Base-by-base conservation (phyloP, 2,888 invertebrate species). In the Abscondita cerata region DNA sequence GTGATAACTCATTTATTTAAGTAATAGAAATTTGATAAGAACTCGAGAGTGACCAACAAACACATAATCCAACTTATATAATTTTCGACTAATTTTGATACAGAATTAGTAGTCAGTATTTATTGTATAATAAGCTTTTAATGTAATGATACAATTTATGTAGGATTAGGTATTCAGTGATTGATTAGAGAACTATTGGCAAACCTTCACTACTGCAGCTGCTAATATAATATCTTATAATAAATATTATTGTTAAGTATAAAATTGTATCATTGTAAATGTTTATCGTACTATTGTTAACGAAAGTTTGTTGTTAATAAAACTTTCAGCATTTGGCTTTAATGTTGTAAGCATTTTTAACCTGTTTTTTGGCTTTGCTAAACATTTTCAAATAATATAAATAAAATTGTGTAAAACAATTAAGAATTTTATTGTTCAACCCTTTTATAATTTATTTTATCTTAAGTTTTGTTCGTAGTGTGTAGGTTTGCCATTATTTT, bases 131-230 rank as follows among this genome's bases (percentile, higher is more conserved):
- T 33, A 13, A 18, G 52, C 52, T 52, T 52, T 52, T 38, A 15
- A 40, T 52, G 52, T 52, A 16, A 20, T n/a, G 44, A 44, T 20
- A 33, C 9, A 50, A 50, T 40, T 33, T 18, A 18, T 58, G 20
- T 53, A 36, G 44, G 25, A 11, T 46, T n/a, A 48, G 19, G 31
- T 18, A 13, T 38, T 47, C n/a, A 53, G 59, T 31, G 12, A 52
- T 36, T 18, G 25, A 47, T 40, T 48, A 46, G 48, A 72, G 72
- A 77, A 79, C 81, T 81, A 78, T 81, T 83, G 82, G 82, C 82
- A 83, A 83, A 83, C 82, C 82, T 81, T 83, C 82, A 81, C 80
- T 81, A 80, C 80, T 76, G 79, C 80, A 80, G 80, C 78, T 74
- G 69, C 67, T 67, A 62, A 54, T 52, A 20, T 62, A 48, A 54